These are phyloP conservation scores for Diarsia mendica DNA, from an alignment of 2,888 invertebrate genomes.

Conservation along the genomic window DNA sequence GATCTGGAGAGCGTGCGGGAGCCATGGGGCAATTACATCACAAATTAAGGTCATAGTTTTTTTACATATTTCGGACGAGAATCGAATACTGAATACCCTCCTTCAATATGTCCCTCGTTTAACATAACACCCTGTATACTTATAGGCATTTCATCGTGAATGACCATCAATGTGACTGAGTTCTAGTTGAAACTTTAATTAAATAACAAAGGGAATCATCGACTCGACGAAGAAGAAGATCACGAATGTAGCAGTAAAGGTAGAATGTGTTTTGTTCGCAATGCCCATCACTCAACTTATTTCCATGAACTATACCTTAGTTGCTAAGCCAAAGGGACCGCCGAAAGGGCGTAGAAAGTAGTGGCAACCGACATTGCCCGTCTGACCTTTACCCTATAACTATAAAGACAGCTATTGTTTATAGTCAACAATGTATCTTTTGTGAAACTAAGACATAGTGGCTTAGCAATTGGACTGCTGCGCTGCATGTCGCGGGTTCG, in stretches of 20 bases:
- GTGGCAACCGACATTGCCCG: slow-evolving; percentile 31
- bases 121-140: no score
- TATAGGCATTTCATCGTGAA: neutral
- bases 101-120: no score
- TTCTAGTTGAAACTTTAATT: neutral
- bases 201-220: no score
- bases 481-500: no score
- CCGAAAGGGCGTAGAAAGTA: slow-evolving; percentile 17
- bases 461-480: no score
- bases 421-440: slow-evolving; percentile 18
- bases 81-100: no score
- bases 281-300: neutral
- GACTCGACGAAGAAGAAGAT: no score
- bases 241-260: neutral
- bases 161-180: no score
- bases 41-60: no score
- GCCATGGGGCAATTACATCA: no score
- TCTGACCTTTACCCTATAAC: slow-evolving; percentile 44
- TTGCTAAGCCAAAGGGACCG: neutral
- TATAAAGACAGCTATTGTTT: slow-evolving; percentile 34
- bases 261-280: neutral
- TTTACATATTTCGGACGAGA: no score
- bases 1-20: no score
- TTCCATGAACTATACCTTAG: slow-evolving; percentile 15
- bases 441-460: slow-evolving; percentile 18